Evolutionary conservation across 2,888 invertebrate genomes (phyloP).

Genomic region (Drosophila niveifrons): DNA sequence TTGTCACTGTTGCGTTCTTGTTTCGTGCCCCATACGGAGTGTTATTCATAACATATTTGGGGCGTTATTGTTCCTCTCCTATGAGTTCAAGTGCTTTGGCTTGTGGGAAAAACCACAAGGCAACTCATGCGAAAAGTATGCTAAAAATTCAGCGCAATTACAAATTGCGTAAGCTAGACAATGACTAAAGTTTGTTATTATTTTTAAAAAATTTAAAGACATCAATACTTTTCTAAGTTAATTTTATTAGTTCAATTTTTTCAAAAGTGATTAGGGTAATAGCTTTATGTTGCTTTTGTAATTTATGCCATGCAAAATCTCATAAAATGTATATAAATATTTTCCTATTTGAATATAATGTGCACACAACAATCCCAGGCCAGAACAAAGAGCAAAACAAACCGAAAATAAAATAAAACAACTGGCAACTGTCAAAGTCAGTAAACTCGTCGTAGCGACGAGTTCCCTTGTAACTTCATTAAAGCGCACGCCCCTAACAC

Average conservation of each 20-base stretch:
- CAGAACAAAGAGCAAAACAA: slow-evolving; percentile 44
- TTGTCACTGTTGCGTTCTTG: slow-evolving; percentile 41
- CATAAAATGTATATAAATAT: slow-evolving; percentile 49
- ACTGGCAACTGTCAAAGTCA: slow-evolving; percentile 73
- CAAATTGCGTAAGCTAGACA: no score
- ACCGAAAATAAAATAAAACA: slow-evolving; percentile 27
- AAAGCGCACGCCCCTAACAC: slow-evolving; percentile 55
- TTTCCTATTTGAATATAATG: slow-evolving; percentile 18
- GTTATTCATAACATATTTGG: slow-evolving; percentile 65
- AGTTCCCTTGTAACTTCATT: slow-evolving; percentile 66
- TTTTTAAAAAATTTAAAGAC: no score
- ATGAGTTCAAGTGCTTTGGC: slow-evolving; percentile 63
- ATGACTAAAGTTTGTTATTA: no score
- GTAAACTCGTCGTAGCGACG: slow-evolving; percentile 28
- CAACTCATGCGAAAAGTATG: slow-evolving; percentile 61
- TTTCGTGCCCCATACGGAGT: slow-evolving; percentile 13
- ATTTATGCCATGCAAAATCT: not conserved
- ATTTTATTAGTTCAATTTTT: not conserved
- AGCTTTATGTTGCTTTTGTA: not conserved
- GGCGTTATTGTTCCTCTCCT: slow-evolving; percentile 54
- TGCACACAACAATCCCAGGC: slow-evolving; percentile 30
- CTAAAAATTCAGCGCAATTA: slow-evolving; percentile 25
- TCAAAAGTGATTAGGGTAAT: slow-evolving; percentile 4
- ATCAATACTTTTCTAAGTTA: no score
- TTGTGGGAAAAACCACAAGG: slow-evolving; percentile 9